A percentile compares a stretch with the other conserved stretches of the same genome.
phyloP scores from a whole-genome alignment of 2,888 invertebrate genomes.

The Chrysina gloriosa region DNA sequence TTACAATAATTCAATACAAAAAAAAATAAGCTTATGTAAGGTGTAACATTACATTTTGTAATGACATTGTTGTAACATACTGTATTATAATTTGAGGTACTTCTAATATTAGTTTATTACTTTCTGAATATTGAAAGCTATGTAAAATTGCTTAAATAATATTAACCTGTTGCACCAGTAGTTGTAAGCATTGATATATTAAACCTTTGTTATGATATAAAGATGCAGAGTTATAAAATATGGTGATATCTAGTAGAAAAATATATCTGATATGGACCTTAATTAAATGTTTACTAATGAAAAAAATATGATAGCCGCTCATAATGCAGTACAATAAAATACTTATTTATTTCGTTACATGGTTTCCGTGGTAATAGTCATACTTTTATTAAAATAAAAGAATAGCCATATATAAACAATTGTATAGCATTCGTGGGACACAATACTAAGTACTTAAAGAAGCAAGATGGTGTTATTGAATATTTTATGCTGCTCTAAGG shows the following conservation, averaged over 20 bases:
- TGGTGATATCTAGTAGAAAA: not conserved
- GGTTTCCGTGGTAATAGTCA: conserved; percentile 10
- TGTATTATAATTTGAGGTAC: conserved; percentile 28
- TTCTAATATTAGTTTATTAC: not conserved
- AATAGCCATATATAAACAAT: not conserved
- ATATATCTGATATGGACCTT: not conserved
- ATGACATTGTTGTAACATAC: conserved; percentile 29
- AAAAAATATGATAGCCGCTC: conserved; percentile 12
- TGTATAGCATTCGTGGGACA: no score
- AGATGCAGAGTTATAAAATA: not conserved
- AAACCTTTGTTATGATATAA: not conserved
- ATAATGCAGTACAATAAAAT: conserved; percentile 25
- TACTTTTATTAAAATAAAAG: not conserved
- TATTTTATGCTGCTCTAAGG: no score
- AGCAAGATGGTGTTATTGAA: no score
- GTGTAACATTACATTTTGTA: conserved; percentile 20
- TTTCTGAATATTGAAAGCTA: not conserved
- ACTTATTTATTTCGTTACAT: not conserved
- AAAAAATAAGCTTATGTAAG: conserved; percentile 14
- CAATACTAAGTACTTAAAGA: no score
- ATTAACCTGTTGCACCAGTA: conserved; percentile 26
- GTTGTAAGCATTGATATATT: conserved; percentile 3
- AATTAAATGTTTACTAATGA: not conserved
- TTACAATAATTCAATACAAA: conserved; percentile 3
- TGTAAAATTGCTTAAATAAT: conserved; percentile 28